Evolutionary conservation across 1,140 invertebrate species (phyloP).

Genomic region (Diorhabda sublineata): DNA sequence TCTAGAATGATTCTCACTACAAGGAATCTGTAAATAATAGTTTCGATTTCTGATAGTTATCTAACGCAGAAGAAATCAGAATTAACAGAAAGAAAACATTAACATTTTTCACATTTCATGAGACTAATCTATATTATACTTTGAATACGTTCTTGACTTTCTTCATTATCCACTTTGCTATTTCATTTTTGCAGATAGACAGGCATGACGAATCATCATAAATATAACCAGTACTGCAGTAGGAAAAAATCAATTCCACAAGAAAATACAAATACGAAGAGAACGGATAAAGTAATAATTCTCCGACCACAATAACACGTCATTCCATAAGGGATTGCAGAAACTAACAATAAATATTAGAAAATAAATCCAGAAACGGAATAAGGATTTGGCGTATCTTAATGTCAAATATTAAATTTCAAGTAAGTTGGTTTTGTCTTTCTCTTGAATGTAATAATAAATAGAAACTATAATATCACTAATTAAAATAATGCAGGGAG

Average conservation of each 20-base stretch:
- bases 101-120: too few relatives aligned
- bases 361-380: neutral
- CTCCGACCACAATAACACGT: neutral
- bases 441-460: neutral
- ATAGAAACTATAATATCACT: too few relatives aligned
- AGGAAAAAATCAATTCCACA: neutral
- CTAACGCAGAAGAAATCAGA: too few relatives aligned
- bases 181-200: conserved; percentile 1
- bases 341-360: neutral
- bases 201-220: neutral
- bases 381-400: neutral
- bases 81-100: too few relatives aligned
- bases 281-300: neutral
- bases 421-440: neutral
- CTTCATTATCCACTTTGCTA: neutral
- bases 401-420: neutral
- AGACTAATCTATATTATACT: too few relatives aligned
- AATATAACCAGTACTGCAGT: neutral
- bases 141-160: neutral
- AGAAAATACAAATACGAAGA: neutral
- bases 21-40: too few relatives aligned
- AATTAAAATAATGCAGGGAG: too few relatives aligned
- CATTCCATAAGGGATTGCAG: neutral
- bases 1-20: too few relatives aligned
- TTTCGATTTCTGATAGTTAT: too few relatives aligned